Percentiles rank a stretch among this genome's conserved stretches.
Conservation (phyloP, 1,140 invertebrate species). For the Hermetia illucens region DNA sequence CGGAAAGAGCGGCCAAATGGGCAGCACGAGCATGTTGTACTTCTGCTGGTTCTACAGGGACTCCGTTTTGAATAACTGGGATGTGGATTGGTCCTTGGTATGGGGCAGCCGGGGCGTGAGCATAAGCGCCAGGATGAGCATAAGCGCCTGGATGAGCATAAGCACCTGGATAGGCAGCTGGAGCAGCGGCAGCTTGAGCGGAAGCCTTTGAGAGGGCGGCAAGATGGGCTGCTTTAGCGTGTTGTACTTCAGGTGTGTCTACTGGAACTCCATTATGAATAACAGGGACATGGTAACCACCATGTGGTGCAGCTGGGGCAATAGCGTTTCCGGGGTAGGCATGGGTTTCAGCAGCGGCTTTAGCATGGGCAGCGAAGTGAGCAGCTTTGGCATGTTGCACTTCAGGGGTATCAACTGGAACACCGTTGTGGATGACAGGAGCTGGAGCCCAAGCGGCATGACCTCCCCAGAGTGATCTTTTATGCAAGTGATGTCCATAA, state of each 20-base stretch:
- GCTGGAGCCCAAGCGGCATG: slow-evolving; percentile 6
- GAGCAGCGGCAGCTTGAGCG: slow-evolving; percentile 5
- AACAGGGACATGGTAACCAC: slow-evolving; percentile 24
- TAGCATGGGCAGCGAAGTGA: slow-evolving; percentile 38
- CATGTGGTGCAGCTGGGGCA: slow-evolving; percentile 5
- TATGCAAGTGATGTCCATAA: slow-evolving; percentile 10
- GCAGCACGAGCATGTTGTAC: slow-evolving; percentile 43
- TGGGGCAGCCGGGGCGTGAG: slow-evolving; percentile 8
- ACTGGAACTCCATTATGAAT: slow-evolving; percentile 39
- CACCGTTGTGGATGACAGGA: slow-evolving; percentile 21
- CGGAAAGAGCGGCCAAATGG: slow-evolving; percentile 38
- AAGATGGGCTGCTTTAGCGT: slow-evolving; percentile 41
- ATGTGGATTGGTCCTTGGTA: slow-evolving; percentile 27
- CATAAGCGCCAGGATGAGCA: slow-evolving; percentile 5
- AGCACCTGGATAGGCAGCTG: slow-evolving; percentile 8
- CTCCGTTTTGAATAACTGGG: slow-evolving; percentile 35
- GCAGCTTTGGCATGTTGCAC: slow-evolving; percentile 41
- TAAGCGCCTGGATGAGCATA: slow-evolving; percentile 4
- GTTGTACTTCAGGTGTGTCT: slow-evolving; percentile 42
- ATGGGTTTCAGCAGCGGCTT: slow-evolving; percentile 21
- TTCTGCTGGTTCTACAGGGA: slow-evolving; percentile 41
- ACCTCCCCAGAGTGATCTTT: slow-evolving; percentile 4
- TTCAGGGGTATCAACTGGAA: slow-evolving; percentile 39
- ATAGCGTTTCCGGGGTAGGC: background rate
- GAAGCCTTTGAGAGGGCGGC: slow-evolving; percentile 34